These are phyloP conservation scores for Stegana nigrithorax DNA, from an alignment of 2,888 invertebrate genomes.

Conservation along the genomic window DNA sequence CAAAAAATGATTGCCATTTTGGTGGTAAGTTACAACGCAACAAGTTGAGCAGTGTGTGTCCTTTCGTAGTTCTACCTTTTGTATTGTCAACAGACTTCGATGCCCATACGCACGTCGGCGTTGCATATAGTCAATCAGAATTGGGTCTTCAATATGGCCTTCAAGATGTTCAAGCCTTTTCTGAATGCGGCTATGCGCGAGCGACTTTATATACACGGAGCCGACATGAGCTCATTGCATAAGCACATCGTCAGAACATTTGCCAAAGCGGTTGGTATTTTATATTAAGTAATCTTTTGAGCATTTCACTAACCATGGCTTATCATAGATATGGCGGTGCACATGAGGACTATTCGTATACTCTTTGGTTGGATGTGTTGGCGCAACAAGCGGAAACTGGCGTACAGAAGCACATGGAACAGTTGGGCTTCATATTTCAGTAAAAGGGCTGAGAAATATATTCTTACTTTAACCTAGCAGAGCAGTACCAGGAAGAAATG, in stretches of 20 bases:
- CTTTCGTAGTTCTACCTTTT: neutral
- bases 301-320: neutral
- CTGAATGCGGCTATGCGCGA: constrained; percentile 77
- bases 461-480: too few species aligned
- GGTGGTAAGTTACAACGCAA: constrained; percentile 80
- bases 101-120: constrained; percentile 79
- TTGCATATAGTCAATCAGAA: constrained; percentile 85
- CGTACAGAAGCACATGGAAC: constrained; percentile 75
- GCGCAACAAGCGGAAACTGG: constrained; percentile 69
- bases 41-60: neutral
- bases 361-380: constrained; percentile 79
- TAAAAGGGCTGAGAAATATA: constrained; percentile 11
- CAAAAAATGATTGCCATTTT: constrained; percentile 77
- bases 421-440: constrained; percentile 74
- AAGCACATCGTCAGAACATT: constrained; percentile 78
- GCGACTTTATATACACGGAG: constrained; percentile 74
- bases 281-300: constrained; percentile 21
- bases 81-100: constrained; percentile 74
- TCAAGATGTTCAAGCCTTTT: constrained; percentile 82
- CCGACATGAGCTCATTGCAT: constrained; percentile 79
- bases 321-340: constrained; percentile 65
- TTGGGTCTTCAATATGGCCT: constrained; percentile 84
- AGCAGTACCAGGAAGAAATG: too few species aligned
- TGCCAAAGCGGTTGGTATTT: constrained; percentile 72
- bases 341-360: constrained; percentile 79